Evolutionary conservation across 2,113 vertebrate genomes (phyloP), one percentile per base, ranked within the genome.

Genomic region (Mugil cephalus): DNA sequence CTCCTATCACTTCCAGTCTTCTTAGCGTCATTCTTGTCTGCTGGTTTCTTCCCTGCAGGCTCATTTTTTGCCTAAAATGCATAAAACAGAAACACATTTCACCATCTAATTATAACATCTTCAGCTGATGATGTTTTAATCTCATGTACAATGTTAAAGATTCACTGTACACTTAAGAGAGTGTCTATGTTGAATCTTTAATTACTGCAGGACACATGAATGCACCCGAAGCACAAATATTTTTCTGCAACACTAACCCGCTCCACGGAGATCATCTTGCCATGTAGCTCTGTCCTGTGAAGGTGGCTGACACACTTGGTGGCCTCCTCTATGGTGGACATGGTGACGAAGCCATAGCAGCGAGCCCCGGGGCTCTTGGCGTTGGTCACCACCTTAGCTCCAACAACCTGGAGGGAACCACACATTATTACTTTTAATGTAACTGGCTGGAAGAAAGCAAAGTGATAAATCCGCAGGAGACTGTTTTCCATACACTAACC

Each of bases 221-320:
- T 1, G 1, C 21, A 4, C 9, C 19, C 36, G 65, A 14, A 1
- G 24, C 1, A n/a, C n/a, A n/a, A 30, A 21, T 6, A 0, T 38
- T 3, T 8, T 17, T 4, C 1, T 0, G 0, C 0, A 34, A 24
- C 58, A 86, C 94, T 89, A 42, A 96, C 98, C 91, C 93, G 94
- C 84, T 99, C 98, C 56, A 99, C 97, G 15, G 98, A 99, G 88
- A 99, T 98, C 98, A 99, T 99, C 76, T 94, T 94, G 8, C 98
- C 98, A 1, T 99, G 98, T 65, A 99, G 93, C 75, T 99, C 98
- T 0, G 98, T 99, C 48, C 97, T 93, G 90, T 99, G 97, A 7
- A 99, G 95, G 38, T 99, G 96, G 72, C 82, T 94, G 73, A 99
- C 98, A 7, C 97, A 99, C 55, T 95, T 96, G 19, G 97, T 97